Evolutionary conservation across 2,797 vertebrate genomes (phyloP).

Genomic region (Danionella dracula): DNA sequence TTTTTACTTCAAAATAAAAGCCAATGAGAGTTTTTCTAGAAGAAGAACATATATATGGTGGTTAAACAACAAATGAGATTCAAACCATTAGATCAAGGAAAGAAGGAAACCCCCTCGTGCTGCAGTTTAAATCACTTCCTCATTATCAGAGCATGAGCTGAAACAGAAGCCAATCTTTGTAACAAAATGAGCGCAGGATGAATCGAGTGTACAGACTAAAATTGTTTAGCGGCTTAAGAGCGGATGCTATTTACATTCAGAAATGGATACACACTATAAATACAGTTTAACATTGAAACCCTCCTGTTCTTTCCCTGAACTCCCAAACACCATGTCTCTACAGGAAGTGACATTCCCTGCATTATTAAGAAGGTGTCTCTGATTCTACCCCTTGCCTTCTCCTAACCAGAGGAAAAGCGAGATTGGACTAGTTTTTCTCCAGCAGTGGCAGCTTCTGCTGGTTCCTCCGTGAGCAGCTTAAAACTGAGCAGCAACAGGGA

Average conservation of each 20-base stretch:
- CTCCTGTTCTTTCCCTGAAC: neutral
- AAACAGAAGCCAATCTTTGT: constrained; percentile 13
- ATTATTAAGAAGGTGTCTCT: neutral
- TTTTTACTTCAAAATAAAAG: constrained; percentile 15
- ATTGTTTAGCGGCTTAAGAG: neutral
- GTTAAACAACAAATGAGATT: constrained; percentile 30
- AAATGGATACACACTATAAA: neutral
- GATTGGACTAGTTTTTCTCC: constrained; percentile 22
- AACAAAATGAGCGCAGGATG: constrained; percentile 1
- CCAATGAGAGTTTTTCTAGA: neutral
- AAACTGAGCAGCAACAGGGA: constrained; percentile 25
- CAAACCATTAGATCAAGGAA: constrained; percentile 14
- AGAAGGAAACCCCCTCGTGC: neutral
- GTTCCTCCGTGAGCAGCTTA: constrained; percentile 39
- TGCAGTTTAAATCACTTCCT: constrained; percentile 9
- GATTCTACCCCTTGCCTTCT: neutral
- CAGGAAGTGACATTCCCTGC: neutral
- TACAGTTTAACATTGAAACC: neutral
- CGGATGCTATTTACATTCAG: neutral
- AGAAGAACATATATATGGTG: constrained; percentile 37
- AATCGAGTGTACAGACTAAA: too few species aligned
- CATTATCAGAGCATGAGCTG: constrained; percentile 1
- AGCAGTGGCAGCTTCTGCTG: constrained; percentile 44
- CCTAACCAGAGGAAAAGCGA: constrained; percentile 20
- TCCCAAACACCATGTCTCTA: neutral